Evolutionary conservation across 37 sponge, comb jelly and placozoan species (phyloP).

Genomic region (Petrosia ficiformis): DNA sequence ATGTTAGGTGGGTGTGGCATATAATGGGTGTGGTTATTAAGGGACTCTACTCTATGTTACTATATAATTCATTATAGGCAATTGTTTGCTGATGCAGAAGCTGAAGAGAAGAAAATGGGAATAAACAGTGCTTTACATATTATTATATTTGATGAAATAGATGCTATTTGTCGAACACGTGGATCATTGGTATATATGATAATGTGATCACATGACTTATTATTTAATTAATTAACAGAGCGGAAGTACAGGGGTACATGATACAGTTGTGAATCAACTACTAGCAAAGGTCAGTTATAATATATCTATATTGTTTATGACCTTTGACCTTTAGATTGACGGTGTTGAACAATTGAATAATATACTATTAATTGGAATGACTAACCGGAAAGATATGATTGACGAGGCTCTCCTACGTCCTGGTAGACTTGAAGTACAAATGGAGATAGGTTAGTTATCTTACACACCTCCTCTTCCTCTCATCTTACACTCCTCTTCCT

Average conservation of each 20-base stretch:
- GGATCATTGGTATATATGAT: slow-evolving; percentile 55
- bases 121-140: slow-evolving; percentile 93
- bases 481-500: not conserved
- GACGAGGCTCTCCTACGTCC: slow-evolving; percentile 97
- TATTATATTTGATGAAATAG: slow-evolving; percentile 99
- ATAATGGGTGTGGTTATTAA: no score
- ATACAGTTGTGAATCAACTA: slow-evolving; percentile 98
- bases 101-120: slow-evolving; percentile 90
- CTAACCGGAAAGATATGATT: slow-evolving; percentile 94
- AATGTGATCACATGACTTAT: not conserved
- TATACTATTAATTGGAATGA: slow-evolving; percentile 97
- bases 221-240: slow-evolving; percentile 13
- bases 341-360: slow-evolving; percentile 99
- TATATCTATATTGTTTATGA: not conserved
- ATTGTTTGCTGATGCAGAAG: slow-evolving; percentile 95
- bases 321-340: slow-evolving; percentile 63
- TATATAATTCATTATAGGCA: slow-evolving; percentile 32
- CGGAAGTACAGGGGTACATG: slow-evolving; percentile 95
- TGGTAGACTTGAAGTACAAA: slow-evolving; percentile 93
- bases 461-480: not conserved
- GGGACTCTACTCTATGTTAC: not conserved
- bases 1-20: slow-evolving; percentile 65
- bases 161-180: slow-evolving; percentile 97
- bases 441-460: slow-evolving; percentile 78
- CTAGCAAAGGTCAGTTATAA: slow-evolving; percentile 72